Evolutionary conservation across 2,797 vertebrate genomes (phyloP).

Genomic region (Bovichtus variegatus): DNA sequence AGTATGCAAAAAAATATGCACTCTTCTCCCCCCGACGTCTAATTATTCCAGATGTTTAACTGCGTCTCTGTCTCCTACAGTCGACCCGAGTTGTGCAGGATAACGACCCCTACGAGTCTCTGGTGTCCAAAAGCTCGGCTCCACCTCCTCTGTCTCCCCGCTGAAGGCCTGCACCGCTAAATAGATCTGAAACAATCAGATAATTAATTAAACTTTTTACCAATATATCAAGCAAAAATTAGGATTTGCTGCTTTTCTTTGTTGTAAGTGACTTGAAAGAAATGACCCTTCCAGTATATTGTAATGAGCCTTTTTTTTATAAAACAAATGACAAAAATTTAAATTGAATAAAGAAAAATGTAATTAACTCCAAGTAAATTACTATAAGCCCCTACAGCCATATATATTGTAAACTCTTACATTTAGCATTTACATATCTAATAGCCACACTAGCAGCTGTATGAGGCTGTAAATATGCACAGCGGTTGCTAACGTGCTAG

Average conservation of each 20-base stretch:
- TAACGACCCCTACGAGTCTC: constrained; percentile 33
- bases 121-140: background rate
- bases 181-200: background rate
- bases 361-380: too few species aligned
- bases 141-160: background rate
- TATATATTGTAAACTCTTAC: background rate
- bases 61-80: constrained; percentile 36
- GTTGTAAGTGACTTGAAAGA: background rate
- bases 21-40: background rate
- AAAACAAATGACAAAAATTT: background rate
- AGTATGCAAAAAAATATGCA: background rate
- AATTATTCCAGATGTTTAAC: background rate
- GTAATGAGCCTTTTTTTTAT: background rate
- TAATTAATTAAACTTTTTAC: background rate
- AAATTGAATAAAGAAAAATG: background rate
- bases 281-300: background rate
- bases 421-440: background rate
- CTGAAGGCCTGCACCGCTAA: background rate
- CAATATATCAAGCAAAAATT: background rate
- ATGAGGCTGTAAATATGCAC: background rate
- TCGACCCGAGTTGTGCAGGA: background rate
- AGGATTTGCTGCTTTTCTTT: background rate
- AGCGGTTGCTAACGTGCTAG: background rate
- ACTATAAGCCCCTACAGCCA: background rate
- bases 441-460: background rate